Percentiles rank a stretch among this genome's conserved stretches.
phyloP scores from a whole-genome alignment of 2,797 vertebrate genomes.

The Avahi laniger region DNA sequence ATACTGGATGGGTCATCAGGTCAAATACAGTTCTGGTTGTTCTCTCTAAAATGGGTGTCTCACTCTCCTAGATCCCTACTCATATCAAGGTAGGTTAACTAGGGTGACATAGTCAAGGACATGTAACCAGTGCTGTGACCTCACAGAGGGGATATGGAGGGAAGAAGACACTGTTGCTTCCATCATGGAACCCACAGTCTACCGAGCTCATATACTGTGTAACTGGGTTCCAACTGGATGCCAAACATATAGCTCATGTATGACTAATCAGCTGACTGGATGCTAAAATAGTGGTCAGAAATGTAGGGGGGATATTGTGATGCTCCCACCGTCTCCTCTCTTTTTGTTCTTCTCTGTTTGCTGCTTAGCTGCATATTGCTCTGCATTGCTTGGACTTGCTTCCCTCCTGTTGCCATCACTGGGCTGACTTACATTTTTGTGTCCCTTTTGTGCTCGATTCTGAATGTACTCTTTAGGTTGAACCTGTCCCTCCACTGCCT shows the following conservation, averaged over 20 bases:
- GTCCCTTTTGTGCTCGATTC: neutral
- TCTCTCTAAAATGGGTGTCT: neutral
- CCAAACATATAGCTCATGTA: neutral
- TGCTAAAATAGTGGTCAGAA: neutral
- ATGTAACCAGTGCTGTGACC: neutral
- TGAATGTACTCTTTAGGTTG: neutral
- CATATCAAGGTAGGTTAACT: neutral
- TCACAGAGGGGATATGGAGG: neutral
- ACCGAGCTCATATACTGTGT: neutral
- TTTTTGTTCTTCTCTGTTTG: neutral
- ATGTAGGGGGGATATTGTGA: no score
- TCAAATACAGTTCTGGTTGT: neutral
- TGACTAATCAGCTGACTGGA: neutral
- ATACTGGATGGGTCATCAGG: neutral
- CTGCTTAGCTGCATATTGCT: neutral
- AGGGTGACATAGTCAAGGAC: neutral
- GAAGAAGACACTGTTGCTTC: neutral
- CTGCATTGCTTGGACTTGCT: neutral
- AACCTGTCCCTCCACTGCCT: neutral
- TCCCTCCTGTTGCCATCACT: no score
- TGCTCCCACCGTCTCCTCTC: neutral
- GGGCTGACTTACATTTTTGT: neutral
- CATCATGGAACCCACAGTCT: neutral
- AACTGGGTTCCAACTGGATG: accelerated
- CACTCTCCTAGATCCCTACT: neutral